Percentiles rank a stretch among this genome's conserved stretches.
phyloP scores from a whole-genome alignment of 2,888 invertebrate species.

The Lepidonotus clava region DNA sequence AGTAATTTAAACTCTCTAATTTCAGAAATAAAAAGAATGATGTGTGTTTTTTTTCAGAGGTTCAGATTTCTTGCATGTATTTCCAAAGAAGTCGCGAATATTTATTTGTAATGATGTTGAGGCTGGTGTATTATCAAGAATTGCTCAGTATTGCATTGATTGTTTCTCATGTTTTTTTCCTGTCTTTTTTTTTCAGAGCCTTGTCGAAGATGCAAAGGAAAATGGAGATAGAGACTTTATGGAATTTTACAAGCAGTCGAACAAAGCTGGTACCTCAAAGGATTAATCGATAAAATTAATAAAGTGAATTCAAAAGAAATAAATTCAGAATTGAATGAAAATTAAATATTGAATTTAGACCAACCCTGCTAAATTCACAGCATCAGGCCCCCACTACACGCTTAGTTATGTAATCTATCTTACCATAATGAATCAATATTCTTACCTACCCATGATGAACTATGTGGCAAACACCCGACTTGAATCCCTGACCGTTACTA shows the following conservation, averaged over 20 bases:
- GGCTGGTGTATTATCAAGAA: not conserved
- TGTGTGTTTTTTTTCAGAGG: not conserved
- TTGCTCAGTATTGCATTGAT: not conserved
- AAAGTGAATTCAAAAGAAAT: no score
- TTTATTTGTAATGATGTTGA: not conserved
- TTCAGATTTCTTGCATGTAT: not conserved
- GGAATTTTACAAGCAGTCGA: slow-evolving; percentile 3
- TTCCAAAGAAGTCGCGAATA: not conserved
- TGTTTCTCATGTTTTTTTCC: not conserved
- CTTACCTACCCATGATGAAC: no score
- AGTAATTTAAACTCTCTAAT: not conserved
- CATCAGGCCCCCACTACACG: no score
- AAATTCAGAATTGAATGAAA: no score
- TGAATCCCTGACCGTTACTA: no score
- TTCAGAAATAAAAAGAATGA: not conserved
- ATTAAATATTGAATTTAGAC: no score
- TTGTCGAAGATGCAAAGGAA: slow-evolving; percentile 27
- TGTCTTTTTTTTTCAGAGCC: not conserved
- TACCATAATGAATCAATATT: no score
- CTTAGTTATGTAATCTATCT: no score
- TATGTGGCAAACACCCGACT: no score
- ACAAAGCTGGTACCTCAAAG: no score
- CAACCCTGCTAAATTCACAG: no score
- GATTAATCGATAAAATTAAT: no score
- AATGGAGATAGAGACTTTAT: slow-evolving; percentile 14